Evolutionary conservation across 1,140 invertebrate genomes (phyloP), one percentile per base, ranked within the genome.

Genomic region (Paraescarpia echinospica): DNA sequence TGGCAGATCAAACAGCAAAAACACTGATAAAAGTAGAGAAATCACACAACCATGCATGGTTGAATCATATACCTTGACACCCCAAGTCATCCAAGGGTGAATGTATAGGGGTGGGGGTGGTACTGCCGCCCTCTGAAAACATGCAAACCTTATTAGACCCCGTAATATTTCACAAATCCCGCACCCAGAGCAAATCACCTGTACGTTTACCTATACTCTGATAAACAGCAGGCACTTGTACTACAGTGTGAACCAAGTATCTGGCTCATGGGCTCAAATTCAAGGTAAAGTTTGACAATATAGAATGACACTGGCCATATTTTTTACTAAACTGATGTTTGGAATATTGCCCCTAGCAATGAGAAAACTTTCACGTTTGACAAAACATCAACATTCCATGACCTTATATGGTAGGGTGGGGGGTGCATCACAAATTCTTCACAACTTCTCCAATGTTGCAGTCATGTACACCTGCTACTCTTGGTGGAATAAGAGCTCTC

Each of bases 401-500:
- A 41, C 41, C 41, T 6, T 12, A 41, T 12, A 94, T 91, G 33
- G n/a, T n/a, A n/a, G n/a, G 95, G 95, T 48, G 89, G 93, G 51
- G 94, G 94, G 90, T 94, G 94, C 48, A 94, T 94, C 31, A 94
- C 94, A 35, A 93, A 92, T 9, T 41, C 4, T 41, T 41, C n/a
- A n/a, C n/a, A n/a, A n/a, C n/a, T n/a, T n/a, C n/a, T n/a, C n/a
- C n/a, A 34, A 93, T 93, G 5, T 14, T 48, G 14, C 14, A 48
- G 14, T 14, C 14, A 14, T 14, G 6, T 48, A 89, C 88, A 94
- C 95, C 93, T 94, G 95, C 95, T 95, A 92, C 94, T 94, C 35
- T 94, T 92, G 91, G 94, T 91, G 33, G 95, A 95, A 35, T 89
- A 93, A 51, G 94, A 94, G 91, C 95, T 94, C 88, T 94, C 94